A percentile compares a stretch with the other conserved stretches of the same genome.
phyloP scores from a whole-genome alignment of 2,888 invertebrate species.

The Balanococcus diminutus region DNA sequence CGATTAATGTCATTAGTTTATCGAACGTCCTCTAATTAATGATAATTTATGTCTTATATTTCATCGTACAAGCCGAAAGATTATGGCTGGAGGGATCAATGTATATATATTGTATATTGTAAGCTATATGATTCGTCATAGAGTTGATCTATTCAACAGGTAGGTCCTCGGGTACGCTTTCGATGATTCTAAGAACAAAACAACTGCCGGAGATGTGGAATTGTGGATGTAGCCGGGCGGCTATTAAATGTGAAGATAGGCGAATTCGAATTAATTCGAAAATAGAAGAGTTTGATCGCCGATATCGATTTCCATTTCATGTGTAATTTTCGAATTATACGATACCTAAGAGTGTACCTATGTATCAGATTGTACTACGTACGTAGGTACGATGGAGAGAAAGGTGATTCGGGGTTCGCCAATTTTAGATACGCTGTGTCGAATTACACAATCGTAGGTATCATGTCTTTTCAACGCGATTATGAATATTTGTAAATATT shows the following conservation, averaged over 20 bases:
- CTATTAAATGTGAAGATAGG: background rate
- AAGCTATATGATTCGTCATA: background rate
- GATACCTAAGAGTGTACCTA: background rate
- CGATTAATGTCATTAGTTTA: conserved; percentile 10
- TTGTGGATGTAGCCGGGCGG: background rate
- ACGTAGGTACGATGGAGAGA: background rate
- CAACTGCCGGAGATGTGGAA: background rate
- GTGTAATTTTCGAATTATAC: conserved; percentile 25
- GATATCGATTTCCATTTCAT: conserved; percentile 20
- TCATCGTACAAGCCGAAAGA: background rate
- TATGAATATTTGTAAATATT: conserved; percentile 38
- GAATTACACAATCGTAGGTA: conserved; percentile 17
- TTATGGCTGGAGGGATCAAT: background rate
- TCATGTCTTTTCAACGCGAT: conserved; percentile 13
- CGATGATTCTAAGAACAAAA: background rate
- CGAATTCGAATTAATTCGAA: background rate
- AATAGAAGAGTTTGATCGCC: background rate
- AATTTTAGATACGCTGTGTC: conserved; percentile 6
- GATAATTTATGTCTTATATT: conserved; percentile 20
- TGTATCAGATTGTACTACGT: background rate
- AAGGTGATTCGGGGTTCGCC: conserved; percentile 31
- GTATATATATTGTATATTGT: background rate
- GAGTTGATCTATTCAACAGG: background rate
- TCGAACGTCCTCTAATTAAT: conserved; percentile 24
- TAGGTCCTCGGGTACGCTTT: background rate